Base-by-base conservation (phyloP, 2,888 invertebrate genomes). In the Ischnus inquisitorius region DNA sequence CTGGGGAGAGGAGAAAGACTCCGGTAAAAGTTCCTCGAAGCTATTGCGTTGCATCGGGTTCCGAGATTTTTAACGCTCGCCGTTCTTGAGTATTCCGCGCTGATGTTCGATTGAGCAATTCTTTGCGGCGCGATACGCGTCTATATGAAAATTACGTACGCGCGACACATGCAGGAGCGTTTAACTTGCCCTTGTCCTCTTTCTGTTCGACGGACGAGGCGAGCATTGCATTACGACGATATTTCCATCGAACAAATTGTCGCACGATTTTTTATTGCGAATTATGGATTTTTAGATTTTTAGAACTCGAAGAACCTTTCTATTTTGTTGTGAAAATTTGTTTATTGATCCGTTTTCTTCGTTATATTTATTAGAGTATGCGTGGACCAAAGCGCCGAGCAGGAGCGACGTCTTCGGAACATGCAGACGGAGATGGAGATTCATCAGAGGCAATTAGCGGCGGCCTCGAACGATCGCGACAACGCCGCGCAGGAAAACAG, bases 401-500 rank as follows among this genome's bases (percentile, higher is more conserved):
- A 91, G 48, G 93, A 92, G 12, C 90, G 91, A 10, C 92, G 91
- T 48, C 51, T 91, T 34, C 90, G 92, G 16, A 89, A 89, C 28
- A 85, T 92, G 89, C 91, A 93, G 74, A 79, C 91, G 77, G 96
- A 96, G 90, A 93, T 96, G 86, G 93, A 93, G 84, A 95, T 94
- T 87, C 89, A 96, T 74, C 95, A 95, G 89, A 94, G 95, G 82
- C 96, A 96, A 93, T 93, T 96, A 85, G 94, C 95, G 74, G 94
- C 94, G 83, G 92, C 95, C 14, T 94, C 93, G 41, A 94, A 94
- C 87, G 94, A 95, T 82, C 94, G 95, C 89, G 96, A 96, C 80
- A 94, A 94, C 89, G 95, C 95, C 67, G 90, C 95, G 4, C 94
- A 95, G 86, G 96, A 96, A 93, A 96, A 96, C 90, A 96, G 97